Conservation (phyloP, 2,888 invertebrate species). For the Erebia epiphron region DNA sequence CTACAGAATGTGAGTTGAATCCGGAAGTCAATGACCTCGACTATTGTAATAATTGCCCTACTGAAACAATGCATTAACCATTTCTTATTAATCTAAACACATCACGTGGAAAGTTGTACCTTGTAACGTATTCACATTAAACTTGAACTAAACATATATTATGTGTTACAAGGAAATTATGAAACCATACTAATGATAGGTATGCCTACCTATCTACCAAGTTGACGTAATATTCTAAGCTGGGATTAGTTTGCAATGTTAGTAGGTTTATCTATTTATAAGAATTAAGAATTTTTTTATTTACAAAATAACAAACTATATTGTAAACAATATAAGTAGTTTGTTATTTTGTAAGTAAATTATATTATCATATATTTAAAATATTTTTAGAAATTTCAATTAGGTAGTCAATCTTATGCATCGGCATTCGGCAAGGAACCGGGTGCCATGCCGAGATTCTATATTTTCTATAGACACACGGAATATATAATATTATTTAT, state of each 20-base stretch:
- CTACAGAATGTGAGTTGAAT: conserved; percentile 15
- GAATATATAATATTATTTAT: too few species aligned
- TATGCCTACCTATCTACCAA: neutral
- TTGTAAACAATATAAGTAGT: too few species aligned
- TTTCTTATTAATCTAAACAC: conserved; percentile 21
- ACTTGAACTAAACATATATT: neutral
- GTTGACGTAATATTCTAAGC: conserved; percentile 8
- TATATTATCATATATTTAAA: too few species aligned
- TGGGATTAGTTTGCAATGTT: conserved; percentile 13
- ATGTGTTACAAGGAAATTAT: conserved; percentile 1
- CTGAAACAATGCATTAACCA: conserved; percentile 21
- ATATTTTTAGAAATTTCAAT: too few species aligned
- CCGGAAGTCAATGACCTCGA: conserved; percentile 37
- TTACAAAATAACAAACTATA: neutral
- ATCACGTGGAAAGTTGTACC: neutral
- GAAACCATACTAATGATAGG: conserved; percentile 16
- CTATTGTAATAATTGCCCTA: conserved; percentile 32
- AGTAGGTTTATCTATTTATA: conserved; percentile 7
- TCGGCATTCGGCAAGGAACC: too few species aligned
- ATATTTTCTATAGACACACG: too few species aligned
- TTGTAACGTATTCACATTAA: neutral
- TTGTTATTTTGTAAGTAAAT: too few species aligned
- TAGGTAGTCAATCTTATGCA: too few species aligned
- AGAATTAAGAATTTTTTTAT: neutral
- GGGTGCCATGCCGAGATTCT: too few species aligned